Base-by-base conservation (phyloP, 2,113 vertebrate genomes). In the Chauna torquata region DNA sequence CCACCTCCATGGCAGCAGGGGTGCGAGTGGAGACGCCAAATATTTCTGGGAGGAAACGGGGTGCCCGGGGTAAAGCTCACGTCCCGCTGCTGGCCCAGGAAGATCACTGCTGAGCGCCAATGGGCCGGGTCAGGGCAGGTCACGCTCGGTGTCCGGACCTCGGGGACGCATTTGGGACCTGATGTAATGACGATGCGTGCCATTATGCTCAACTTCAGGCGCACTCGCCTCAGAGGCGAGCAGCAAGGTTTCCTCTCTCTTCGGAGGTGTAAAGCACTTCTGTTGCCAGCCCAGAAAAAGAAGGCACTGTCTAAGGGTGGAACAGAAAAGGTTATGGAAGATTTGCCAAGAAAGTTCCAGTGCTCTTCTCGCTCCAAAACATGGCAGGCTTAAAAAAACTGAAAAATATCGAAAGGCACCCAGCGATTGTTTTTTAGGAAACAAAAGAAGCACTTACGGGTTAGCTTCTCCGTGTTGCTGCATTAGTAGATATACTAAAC, bases 281-380 rank as follows among this genome's bases (percentile, higher is more conserved):
- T 85, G 82, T 85, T 93, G 84, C 72, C 93, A 91, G 85, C 52
- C 38, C 49, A 61, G 86, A 86, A 91, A 91, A 92, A 93, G 91
- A 79, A 81, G 82, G 87, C 57, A 82, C 96, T 96, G 91, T 95
- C 47, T 94, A 38, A 58, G 81, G 58, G 71, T 83, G 72, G 71
- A 96, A 91, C 72, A 96, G 72, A 91, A 95, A 90, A 94, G 47
- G 66, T 94, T 94, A n/a, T 28, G 88, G 87, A 93, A 82, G 57
- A 61, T 50, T 79, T 97, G 90, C 94, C 96, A 97, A 96, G 86
- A 94, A 95, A 94, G 32, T 87, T 86, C 77, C 86, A 94, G 65
- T 28, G 54, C 86, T 95, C 50, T 80, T 80, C 90, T 86, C 1
- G 0, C 90, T 97, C 87, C 92, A 94, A 93, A 91, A 94, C 66